phyloP scores from a whole-genome alignment of 2,888 invertebrate genomes.

The Pterostichus madidus region DNA sequence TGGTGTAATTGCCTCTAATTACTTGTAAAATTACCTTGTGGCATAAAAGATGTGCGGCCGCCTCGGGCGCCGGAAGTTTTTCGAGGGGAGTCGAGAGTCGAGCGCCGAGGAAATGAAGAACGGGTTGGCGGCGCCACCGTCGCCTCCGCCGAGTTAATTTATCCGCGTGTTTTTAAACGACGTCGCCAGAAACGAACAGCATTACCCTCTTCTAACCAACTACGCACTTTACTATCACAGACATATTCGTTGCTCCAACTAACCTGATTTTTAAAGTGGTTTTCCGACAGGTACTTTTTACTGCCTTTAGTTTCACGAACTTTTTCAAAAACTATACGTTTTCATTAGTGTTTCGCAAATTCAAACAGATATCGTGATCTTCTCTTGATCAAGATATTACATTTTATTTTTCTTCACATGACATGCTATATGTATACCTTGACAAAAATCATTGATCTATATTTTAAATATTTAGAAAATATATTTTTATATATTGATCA shows the following conservation, averaged over 20 bases:
- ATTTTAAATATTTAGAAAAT: too few species aligned
- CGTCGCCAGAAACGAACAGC: slow-evolving; percentile 50
- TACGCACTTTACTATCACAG: background rate
- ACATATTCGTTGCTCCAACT: slow-evolving; percentile 37
- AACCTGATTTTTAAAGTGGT: slow-evolving; percentile 40
- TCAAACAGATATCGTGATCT: too few species aligned
- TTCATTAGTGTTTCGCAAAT: background rate
- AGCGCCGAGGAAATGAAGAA: slow-evolving; percentile 73
- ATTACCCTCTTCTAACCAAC: slow-evolving; percentile 4
- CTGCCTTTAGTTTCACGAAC: background rate
- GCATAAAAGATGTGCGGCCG: slow-evolving; percentile 76
- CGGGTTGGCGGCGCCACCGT: slow-evolving; percentile 71
- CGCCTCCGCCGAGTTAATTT: slow-evolving; percentile 53
- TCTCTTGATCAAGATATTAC: too few species aligned
- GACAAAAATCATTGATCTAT: too few species aligned
- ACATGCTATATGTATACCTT: too few species aligned
- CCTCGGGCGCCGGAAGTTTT: slow-evolving; percentile 74
- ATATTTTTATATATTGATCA: too few species aligned
- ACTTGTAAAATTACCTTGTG: slow-evolving; percentile 79
- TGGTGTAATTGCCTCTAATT: slow-evolving; percentile 79
- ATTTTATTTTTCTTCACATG: too few species aligned
- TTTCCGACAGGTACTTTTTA: slow-evolving; percentile 34
- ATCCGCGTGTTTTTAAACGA: slow-evolving; percentile 66
- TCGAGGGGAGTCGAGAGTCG: slow-evolving; percentile 71
- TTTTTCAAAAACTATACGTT: slow-evolving; percentile 19